Base-by-base conservation (phyloP, 2,797 vertebrate species). In the Tangara arthus region DNA sequence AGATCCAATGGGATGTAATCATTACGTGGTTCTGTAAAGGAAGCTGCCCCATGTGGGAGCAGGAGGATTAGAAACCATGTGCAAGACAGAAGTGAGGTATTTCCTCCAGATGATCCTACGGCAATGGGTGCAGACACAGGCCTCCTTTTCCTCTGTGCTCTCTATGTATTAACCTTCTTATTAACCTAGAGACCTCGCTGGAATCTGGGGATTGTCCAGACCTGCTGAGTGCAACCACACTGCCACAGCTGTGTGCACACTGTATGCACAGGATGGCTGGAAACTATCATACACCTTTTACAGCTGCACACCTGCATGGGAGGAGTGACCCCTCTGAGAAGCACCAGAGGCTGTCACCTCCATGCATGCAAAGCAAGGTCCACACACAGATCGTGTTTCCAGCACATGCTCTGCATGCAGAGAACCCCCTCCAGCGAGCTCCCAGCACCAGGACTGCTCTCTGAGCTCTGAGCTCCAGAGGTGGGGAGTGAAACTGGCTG, bases 361-460 rank as follows among this genome's bases (percentile, higher is more conserved):
- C 12, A 4, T 5, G 30, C 2, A 1, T 2, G 23, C 37, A 72
- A 34, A 82, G n/a, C 50, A 57, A 83, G 24, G 28, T 32, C 18
- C 41, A 22, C 28, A 44, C 11, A 50, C 32, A 73, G 41, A 34
- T 15, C 9, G 2, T 0, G 1, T 9, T 30, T 37, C 76, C 55
- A 77, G 52, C 27, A 82, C 13, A 4, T 3, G 20, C n/a, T 85
- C 20, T 13, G 5, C 24, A 24, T 0, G 1, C 7, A 28, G 5
- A 21, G 20, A 72, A 12, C 7, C 5, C 0, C 0, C 52, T 42
- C n/a, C 3, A 1, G 18, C 1, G 2, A 71, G 59, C 19, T 61
- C 57, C 50, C 9, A 42, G 73, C 30, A 57, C 9, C 2, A 2
- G 22, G 39, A 39, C n/a, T 35, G 55, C 42, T 27, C 84, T 39